Evolutionary conservation across 2,797 vertebrate genomes (phyloP), one percentile per base, ranked within the genome.

Genomic region (Petrocephalus sullivani): DNA sequence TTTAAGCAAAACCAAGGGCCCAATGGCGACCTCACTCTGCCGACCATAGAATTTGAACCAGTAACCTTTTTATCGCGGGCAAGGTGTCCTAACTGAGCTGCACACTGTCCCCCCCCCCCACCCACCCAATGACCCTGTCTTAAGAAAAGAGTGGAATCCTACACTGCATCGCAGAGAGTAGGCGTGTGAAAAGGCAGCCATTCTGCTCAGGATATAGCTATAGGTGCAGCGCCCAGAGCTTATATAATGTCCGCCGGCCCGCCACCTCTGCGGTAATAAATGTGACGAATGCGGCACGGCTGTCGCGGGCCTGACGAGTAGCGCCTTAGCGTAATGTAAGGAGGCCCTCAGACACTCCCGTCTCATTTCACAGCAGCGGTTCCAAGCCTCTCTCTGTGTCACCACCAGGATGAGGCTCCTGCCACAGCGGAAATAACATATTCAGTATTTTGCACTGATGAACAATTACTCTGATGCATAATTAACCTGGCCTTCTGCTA

Each of bases 391-490:
- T 58, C 6, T 85, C 41, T 57, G 64, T 49, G 81, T 57, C 71
- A 10, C 53, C 21, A 33, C 51, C 14, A 37, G 3, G 58, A 23
- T 87, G 23, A 58, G 75, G 81, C 58, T 57, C 61, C 83, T 49
- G 87, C 87, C 86, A 23, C 23, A 21, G 78, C 85, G 67, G 41
- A 71, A 89, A 75, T 60, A 57, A 89, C 82, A 87, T 85, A 87
- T 90, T 87, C 67, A 86, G 86, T 89, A 86, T 87, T 90, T 89
- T 90, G 56, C 51, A 61, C 87, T 88, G 86, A 91, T 90, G 90
- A 93, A 92, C 92, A 92, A 91, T 92, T 89, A 91, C 92, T 92
- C 91, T 93, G 92, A 94, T 95, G 89, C 91, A 92, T 93, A 94
- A 93, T 93, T 93, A 90, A 94, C 90, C 19, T 4, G 64, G 87